Conservation (phyloP, 1,140 invertebrate genomes). For the Lycorma delicatula region DNA sequence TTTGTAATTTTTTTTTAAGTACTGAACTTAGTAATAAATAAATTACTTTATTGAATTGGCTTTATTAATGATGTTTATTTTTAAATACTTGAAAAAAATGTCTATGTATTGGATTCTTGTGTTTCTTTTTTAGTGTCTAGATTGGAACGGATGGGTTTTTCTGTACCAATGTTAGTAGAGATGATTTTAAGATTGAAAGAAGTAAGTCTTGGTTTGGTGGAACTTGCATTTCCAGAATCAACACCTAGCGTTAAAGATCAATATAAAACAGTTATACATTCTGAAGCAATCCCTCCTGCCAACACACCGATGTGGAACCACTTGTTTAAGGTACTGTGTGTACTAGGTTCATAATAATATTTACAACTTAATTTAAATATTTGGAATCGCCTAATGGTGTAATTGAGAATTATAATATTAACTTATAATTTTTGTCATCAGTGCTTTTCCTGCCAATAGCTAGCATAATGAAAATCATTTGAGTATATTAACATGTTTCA, state of each 20-base stretch:
- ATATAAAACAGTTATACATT: slow-evolving; percentile 20
- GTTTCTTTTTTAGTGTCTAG: slow-evolving; percentile 8
- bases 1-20: too few relatives aligned
- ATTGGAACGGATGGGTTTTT: slow-evolving; percentile 48
- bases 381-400: too few relatives aligned
- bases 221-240: slow-evolving; percentile 80
- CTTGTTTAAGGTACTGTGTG: slow-evolving; percentile 55
- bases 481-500: too few relatives aligned
- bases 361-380: too few relatives aligned
- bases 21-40: too few relatives aligned
- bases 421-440: too few relatives aligned
- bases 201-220: slow-evolving; percentile 79
- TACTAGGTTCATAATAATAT: too few relatives aligned
- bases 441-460: too few relatives aligned
- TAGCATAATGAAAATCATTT: too few relatives aligned
- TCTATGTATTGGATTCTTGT: neutral
- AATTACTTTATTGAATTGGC: too few relatives aligned
- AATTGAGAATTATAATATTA: too few relatives aligned
- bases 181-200: slow-evolving; percentile 63
- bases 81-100: slow-evolving; percentile 9
- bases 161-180: slow-evolving; percentile 50
- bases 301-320: slow-evolving; percentile 48
- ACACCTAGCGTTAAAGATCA: slow-evolving; percentile 46
- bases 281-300: slow-evolving; percentile 24
- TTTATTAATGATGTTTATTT: slow-evolving; percentile 11